Evolutionary conservation across 2,888 invertebrate species (phyloP), one percentile per base, ranked within the genome.

Genomic region (Pachycephus smyrnensis): DNA sequence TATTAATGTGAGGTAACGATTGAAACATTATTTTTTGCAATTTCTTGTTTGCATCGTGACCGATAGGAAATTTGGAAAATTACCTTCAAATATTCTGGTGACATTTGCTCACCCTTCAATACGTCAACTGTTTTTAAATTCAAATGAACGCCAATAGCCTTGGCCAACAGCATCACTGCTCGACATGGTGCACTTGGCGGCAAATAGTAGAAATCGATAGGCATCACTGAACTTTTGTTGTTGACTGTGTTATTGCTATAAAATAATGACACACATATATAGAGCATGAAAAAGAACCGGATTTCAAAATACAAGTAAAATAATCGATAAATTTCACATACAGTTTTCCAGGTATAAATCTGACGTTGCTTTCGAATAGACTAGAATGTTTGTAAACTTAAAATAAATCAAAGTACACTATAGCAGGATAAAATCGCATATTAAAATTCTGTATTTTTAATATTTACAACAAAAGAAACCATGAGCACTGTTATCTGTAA

Each of bases 71-170:
- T 73, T 35, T 35, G 12, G 1, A 11, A 73, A 73, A 69, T 12
- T 90, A 95, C 96, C 94, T 95, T 94, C 69, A 94, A 79, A 89
- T 93, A 96, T 80, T 95, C 95, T 0, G 95, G 94, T 77, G 93
- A 94, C 88, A 94, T 90, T 76, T 95, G 94, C 74, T 95, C 95
- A 0, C 94, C 94, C 68, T 92, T 92, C 80, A 93, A 88, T 0
- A 95, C 88, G 87, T 95, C 94, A 6, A 94, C 91, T 32, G 92
- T 89, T 89, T 95, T 95, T 40, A 95, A 90, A 91, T 95, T 95
- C 68, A 95, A 92, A 87, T 94, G 94, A 36, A 96, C 89, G 81
- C 95, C 95, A 33, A 96, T 92, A 31, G 94, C 94, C 87, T 93
- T 94, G 1, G 95, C 94, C 4, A 94, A 91, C 87, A 96, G 92